phyloP scores from a whole-genome alignment of 2,113 vertebrate species.

The Malurus alboscapulatus region DNA sequence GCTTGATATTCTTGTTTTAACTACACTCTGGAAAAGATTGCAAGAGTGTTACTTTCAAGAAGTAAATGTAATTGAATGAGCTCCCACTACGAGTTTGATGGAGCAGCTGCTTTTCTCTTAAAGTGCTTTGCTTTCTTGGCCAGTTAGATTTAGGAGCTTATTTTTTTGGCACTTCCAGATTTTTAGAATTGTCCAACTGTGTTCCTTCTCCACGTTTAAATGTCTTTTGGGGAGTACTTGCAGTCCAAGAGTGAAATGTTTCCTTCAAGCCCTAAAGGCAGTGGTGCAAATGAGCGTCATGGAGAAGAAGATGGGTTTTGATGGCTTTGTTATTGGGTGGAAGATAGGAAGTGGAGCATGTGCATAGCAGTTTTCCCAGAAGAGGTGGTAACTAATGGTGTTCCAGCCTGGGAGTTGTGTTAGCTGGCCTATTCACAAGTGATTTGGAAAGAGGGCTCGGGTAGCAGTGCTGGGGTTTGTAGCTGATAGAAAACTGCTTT shows the following conservation, averaged over 20 bases:
- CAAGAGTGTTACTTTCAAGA: not conserved
- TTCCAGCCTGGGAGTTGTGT: not conserved
- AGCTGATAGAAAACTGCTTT: not conserved
- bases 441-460: not conserved
- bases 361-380: not conserved
- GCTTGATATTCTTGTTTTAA: not conserved
- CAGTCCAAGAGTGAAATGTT: not conserved
- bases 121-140: not conserved
- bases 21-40: slow-evolving; percentile 3
- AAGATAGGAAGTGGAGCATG: not conserved
- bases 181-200: not conserved
- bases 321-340: not conserved
- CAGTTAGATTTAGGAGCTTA: not conserved
- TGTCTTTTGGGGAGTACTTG: not conserved
- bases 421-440: not conserved
- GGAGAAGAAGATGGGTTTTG: not conserved
- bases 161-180: not conserved
- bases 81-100: not conserved
- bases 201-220: not conserved
- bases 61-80: not conserved
- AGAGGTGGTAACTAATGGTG: not conserved
- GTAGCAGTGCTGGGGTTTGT: not conserved
- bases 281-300: rapidly evolving
- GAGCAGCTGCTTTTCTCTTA: not conserved
- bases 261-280: not conserved